These are phyloP conservation scores for Himantopus leucocephalus DNA, from an alignment of 2,113 vertebrate genomes.

Conservation along the genomic window DNA sequence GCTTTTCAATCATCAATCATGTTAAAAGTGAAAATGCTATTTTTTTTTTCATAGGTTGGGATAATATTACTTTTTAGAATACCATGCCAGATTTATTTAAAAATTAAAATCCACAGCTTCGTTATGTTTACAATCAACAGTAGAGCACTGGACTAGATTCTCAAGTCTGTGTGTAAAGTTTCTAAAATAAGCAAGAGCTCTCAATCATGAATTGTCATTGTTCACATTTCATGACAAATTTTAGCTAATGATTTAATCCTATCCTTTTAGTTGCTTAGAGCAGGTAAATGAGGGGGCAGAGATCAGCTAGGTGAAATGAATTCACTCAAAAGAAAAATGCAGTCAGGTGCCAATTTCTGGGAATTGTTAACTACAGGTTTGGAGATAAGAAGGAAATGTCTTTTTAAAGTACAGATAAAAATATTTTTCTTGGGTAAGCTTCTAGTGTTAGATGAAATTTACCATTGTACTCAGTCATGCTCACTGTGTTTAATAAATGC, in stretches of 20 bases:
- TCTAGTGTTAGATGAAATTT: not conserved
- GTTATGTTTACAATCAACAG: not conserved
- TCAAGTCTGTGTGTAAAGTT: not conserved
- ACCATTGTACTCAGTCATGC: not conserved
- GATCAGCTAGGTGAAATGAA: conserved; percentile 5
- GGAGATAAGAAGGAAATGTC: not conserved
- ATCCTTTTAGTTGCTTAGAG: not conserved
- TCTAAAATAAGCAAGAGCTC: not conserved
- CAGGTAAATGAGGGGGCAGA: not conserved
- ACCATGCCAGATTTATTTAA: not conserved
- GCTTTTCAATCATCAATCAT: not conserved
- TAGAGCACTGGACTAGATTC: not conserved
- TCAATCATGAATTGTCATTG: not conserved
- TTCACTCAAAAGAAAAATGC: not conserved
- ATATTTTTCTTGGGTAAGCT: not conserved
- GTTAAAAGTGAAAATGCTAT: not conserved
- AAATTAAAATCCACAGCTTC: not conserved
- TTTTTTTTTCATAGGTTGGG: not conserved
- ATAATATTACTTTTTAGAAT: not conserved
- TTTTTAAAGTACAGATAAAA: not conserved
- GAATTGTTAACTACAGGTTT: conserved; percentile 11
- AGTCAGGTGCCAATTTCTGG: conserved; percentile 10
- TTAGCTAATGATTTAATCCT: conserved; percentile 12
- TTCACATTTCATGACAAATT: not conserved
- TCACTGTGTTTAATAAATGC: not conserved